Evolutionary conservation across 2,113 vertebrate genomes (phyloP).

Genomic region (Eublepharis macularius): DNA sequence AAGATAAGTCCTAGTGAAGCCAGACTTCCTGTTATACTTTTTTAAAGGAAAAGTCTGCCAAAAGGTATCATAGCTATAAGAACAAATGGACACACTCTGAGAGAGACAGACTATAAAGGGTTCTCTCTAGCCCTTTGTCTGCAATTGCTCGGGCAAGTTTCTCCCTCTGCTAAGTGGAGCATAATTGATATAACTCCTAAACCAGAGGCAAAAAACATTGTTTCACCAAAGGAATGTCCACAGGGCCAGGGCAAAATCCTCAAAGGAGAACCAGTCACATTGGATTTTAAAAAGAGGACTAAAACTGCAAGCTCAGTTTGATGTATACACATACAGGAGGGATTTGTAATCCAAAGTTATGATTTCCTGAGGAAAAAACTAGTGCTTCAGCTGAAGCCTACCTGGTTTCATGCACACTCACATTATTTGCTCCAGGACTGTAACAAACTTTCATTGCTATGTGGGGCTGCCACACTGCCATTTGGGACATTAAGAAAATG

Average conservation of each 20-base stretch:
- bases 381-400: background rate
- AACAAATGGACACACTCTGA: background rate
- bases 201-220: background rate
- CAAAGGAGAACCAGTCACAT: background rate
- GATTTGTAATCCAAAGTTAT: background rate
- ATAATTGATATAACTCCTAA: background rate
- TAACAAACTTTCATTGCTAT: too few species aligned
- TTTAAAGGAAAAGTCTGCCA: background rate
- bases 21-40: slow-evolving; percentile 15
- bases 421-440: background rate
- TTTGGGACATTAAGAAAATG: too few species aligned
- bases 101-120: background rate
- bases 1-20: slow-evolving; percentile 28
- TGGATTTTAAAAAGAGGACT: background rate
- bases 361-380: background rate
- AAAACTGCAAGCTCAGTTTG: background rate
- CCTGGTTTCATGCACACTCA: background rate
- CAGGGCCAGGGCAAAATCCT: background rate
- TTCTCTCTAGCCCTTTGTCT: accelerated
- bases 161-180: background rate
- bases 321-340: background rate
- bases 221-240: background rate
- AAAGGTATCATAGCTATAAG: background rate
- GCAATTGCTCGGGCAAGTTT: background rate
- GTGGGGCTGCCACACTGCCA: too few species aligned